phyloP scores from a whole-genome alignment of 2,888 invertebrate species.

The Ethmia dodecea region DNA sequence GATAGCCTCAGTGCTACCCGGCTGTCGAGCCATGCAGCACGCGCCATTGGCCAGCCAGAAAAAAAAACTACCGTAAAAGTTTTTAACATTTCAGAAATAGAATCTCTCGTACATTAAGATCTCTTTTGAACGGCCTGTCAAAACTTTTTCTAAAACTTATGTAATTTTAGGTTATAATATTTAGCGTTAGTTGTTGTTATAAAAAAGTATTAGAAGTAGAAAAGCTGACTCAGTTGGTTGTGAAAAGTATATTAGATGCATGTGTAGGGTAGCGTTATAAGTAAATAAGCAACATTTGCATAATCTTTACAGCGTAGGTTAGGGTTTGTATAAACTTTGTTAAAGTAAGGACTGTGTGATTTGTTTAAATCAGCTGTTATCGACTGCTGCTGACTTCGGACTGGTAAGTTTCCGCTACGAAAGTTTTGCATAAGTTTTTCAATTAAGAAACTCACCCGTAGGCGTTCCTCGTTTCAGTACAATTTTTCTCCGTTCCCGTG shows the following conservation, averaged over 20 bases:
- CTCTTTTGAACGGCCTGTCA: not conserved
- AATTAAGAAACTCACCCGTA: too few species aligned
- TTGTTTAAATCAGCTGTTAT: slow-evolving; percentile 4
- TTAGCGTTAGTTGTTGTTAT: not conserved
- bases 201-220: slow-evolving; percentile 21
- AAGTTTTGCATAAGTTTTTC: too few species aligned
- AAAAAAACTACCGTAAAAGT: slow-evolving; percentile 4
- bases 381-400: not conserved
- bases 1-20: slow-evolving; percentile 61
- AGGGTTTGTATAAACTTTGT: not conserved
- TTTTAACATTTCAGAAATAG: not conserved
- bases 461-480: too few species aligned
- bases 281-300: too few species aligned
- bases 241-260: slow-evolving; percentile 30
- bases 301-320: slow-evolving; percentile 1
- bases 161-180: not conserved
- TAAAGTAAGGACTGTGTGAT: slow-evolving; percentile 3
- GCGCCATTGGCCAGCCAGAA: slow-evolving; percentile 29
- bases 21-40: slow-evolving; percentile 54
- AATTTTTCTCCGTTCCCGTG: too few species aligned
- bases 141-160: slow-evolving; percentile 1
- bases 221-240: slow-evolving; percentile 45
- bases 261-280: slow-evolving; percentile 1
- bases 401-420: slow-evolving; percentile 4
- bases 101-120: too few species aligned